Evolutionary conservation across 2,113 vertebrate genomes (phyloP).

Genomic region (Ammodytes marinus): DNA sequence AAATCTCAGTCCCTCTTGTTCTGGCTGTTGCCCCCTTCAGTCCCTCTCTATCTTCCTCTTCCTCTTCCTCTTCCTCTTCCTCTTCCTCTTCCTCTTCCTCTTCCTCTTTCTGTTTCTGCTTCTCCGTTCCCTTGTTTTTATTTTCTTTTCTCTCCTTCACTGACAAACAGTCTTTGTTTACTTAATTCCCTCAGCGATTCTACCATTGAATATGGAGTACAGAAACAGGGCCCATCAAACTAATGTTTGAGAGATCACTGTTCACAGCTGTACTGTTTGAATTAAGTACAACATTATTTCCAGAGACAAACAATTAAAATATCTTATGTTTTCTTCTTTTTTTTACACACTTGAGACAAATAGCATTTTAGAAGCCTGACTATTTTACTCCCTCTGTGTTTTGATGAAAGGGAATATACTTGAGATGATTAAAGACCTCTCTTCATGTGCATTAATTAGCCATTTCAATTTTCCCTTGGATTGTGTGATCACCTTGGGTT

Average conservation of each 20-base stretch:
- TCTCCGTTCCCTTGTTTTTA: neutral
- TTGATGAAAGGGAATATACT: slow-evolving; percentile 73
- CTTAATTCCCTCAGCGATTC: slow-evolving; percentile 53
- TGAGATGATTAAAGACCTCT: slow-evolving; percentile 74
- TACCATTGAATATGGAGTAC: slow-evolving; percentile 23
- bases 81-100: neutral
- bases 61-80: neutral
- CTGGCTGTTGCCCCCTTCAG: neutral
- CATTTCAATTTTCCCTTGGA: slow-evolving; percentile 46
- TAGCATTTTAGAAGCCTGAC: slow-evolving; percentile 59
- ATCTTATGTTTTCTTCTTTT: slow-evolving; percentile 31
- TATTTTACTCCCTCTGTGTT: slow-evolving; percentile 48
- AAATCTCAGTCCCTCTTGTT: neutral
- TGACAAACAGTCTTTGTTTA: slow-evolving; percentile 45
- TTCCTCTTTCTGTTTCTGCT: neutral
- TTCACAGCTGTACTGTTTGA: slow-evolving; percentile 60
- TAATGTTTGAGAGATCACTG: slow-evolving; percentile 54
- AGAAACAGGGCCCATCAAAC: slow-evolving; percentile 40
- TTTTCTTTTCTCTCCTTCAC: slow-evolving; percentile 20
- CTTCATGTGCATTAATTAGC: slow-evolving; percentile 68
- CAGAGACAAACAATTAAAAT: slow-evolving; percentile 72
- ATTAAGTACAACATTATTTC: slow-evolving; percentile 61
- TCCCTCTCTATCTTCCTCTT: neutral
- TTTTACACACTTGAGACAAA: slow-evolving; percentile 73
- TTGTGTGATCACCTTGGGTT: slow-evolving; percentile 55